Evolutionary conservation across 92 coral and sea anemone genomes (phyloP), one percentile per base, ranked within the genome.

Genomic region (Actinernus sp.): DNA sequence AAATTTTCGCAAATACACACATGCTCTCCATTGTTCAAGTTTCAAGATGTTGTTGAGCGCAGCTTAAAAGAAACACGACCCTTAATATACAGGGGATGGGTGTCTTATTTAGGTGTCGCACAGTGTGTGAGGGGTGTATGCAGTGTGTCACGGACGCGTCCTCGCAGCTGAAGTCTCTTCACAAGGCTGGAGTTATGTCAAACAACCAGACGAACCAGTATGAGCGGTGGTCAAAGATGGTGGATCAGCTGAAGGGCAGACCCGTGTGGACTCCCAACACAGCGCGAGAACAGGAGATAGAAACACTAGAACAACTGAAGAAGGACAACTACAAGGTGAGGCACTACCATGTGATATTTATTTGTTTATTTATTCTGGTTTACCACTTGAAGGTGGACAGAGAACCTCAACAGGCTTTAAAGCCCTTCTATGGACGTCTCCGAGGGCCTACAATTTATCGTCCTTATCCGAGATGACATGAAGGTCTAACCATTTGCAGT

Each of bases 181-280:
- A 91, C 73, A 78, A 49, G 55, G 84, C 93, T 25, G 89, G 89
- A 27, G 90, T 59, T 26, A 86, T 91, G 97, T 78, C 80, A 26
- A 79, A 74, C 22, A 68, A 74, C 26, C 91, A 91, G 59, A 18
- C 75, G 2, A 78, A 66, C 58, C 86, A 79, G 47, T 91, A 86
- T 47, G 98, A 91, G 61, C 87, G 78, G 52, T 71, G 91, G 77
- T 49, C 65, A 64, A 90, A 72, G 50, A 74, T 75, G 19, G 79
- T 87, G 3, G 98, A 94, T 38, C 84, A 91, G 52, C 44, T 91
- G 16, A 86, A 61, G 74, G 67, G 78, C 18, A 65, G 85, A 17
- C 78, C 73, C 11, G 45, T 81, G 17, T 81, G 82, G 58, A 64
- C 93, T 22, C 86, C 88, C 1, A 68, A 73, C 71, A 62, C 85